Percentiles rank a stretch among this genome's conserved stretches.
These are phyloP conservation scores for Phyllopteryx taeniolatus DNA, from an alignment of 2,113 vertebrate genomes.

Conservation along the genomic window DNA sequence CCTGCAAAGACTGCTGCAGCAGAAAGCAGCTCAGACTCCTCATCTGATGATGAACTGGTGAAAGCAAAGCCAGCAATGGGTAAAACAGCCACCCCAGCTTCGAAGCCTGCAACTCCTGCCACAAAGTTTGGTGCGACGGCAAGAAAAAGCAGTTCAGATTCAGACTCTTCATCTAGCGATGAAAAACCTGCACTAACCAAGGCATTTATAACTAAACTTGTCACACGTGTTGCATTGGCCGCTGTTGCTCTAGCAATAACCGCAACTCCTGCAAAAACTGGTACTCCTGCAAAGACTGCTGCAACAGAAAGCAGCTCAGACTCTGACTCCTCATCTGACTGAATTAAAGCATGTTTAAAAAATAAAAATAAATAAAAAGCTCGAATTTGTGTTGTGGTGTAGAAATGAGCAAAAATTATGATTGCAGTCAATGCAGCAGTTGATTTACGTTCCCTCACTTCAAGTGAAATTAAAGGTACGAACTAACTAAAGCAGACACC, in stretches of 20 bases:
- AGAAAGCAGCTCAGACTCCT: constrained; percentile 78
- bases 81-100: background rate
- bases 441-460: background rate
- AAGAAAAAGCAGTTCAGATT: constrained; percentile 78
- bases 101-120: constrained; percentile 33
- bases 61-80: background rate
- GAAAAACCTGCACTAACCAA: constrained; percentile 21
- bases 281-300: constrained; percentile 48
- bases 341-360: background rate
- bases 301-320: constrained; percentile 50
- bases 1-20: constrained; percentile 31
- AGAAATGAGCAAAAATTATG: background rate
- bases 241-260: constrained; percentile 51
- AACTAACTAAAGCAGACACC: no score
- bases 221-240: background rate
- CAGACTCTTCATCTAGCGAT: constrained; percentile 67
- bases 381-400: background rate
- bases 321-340: constrained; percentile 43
- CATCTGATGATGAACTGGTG: constrained; percentile 46
- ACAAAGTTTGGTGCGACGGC: constrained; percentile 40
- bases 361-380: background rate
- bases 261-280: constrained; percentile 21
- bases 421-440: background rate
- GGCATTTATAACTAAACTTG: constrained; percentile 38
- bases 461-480: background rate